Evolutionary conservation across 2,113 vertebrate genomes (phyloP), one percentile per base, ranked within the genome.

Genomic region (Thamnaconus septentrionalis): DNA sequence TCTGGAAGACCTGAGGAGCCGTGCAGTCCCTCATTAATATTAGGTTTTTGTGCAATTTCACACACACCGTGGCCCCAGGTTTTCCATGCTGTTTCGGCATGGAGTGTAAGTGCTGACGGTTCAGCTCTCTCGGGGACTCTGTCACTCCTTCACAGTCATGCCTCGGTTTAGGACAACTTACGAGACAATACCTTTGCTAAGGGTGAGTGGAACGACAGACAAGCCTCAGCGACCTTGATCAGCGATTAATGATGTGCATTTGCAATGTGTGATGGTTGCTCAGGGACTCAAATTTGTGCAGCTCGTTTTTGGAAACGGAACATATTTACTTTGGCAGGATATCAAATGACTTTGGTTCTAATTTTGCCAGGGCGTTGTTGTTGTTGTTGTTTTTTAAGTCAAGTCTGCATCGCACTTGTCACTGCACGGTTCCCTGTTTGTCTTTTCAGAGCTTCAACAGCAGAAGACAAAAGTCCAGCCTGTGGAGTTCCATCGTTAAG

Each of bases 141-240:
- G 1, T 48, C 73, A 63, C 18, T 66, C 56, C 18, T 31, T 31
- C 65, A 72, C 64, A 71, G 73, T 61, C 72, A 88, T 88, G 86
- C 52, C 47, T 7, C 53, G 61, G 8, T 56, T 67, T 10, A 12
- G 1, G 9, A 74, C 82, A 8, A 76, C 66, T 50, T 74, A 76
- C 47, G 53, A 88, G 59, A 89, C 84, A 0, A 61, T 84, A 51
- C 82, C 85, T 80, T 54, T 87, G 73, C n/a, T 75, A 11, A 46
- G 84, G 88, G 89, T 90, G 72, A 85, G 87, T 61, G 48, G 41
- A 55, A 58, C 12, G 6, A 7, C 7, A 4, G 7, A 8, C 53
- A 8, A 49, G 44, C 44, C 44, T 6, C 44, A 45, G 44, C 44
- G 5, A 7, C 44, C 44, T 31, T 31, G 18, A 31, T 31, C 18